Evolutionary conservation across 2,888 invertebrate species (phyloP).

Genomic region (Acanthosepion pharaonis): DNA sequence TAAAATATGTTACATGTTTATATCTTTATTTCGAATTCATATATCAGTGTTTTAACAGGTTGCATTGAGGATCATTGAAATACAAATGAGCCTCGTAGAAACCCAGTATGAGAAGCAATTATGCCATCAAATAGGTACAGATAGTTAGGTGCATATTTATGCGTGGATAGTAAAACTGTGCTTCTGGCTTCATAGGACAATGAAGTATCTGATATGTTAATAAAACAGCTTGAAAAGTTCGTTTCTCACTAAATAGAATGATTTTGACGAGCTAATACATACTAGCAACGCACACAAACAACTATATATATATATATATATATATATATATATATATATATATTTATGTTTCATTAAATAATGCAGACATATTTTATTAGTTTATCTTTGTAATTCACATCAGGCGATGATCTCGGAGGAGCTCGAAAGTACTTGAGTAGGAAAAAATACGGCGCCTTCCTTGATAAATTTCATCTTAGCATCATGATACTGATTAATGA

Average conservation of each 20-base stretch:
- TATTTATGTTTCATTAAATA: background rate
- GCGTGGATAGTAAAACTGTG: background rate
- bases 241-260: too few species aligned
- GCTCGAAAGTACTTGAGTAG: too few species aligned
- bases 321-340: background rate
- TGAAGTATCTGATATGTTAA: too few species aligned
- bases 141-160: background rate
- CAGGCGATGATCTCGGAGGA: too few species aligned
- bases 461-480: too few species aligned
- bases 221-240: too few species aligned
- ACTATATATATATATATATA: background rate
- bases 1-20: background rate
- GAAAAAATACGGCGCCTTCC: too few species aligned
- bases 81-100: background rate
- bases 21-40: background rate
- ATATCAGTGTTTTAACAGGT: background rate
- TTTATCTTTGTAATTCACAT: too few species aligned
- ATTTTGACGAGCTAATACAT: too few species aligned
- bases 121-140: background rate
- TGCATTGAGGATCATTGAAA: background rate
- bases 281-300: background rate
- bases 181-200: too few species aligned
- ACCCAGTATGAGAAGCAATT: background rate
- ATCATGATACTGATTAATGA: too few species aligned
- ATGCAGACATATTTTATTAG: too few species aligned